Evolutionary conservation across 2,797 vertebrate species (phyloP).

Genomic region (Aldrovandia affinis): DNA sequence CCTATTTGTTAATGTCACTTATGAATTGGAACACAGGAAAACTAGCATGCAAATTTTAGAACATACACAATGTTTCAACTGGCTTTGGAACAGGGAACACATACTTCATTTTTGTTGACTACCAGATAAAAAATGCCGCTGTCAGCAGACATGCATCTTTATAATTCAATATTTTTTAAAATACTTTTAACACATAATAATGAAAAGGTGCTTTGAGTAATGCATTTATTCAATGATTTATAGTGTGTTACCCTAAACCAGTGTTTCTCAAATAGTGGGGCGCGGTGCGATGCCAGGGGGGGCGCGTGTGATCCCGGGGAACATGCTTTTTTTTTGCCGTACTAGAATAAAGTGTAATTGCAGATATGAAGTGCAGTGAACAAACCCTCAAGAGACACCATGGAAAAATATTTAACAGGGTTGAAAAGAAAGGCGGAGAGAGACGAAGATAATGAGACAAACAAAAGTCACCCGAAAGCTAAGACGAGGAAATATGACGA

Average conservation of each 20-base stretch:
- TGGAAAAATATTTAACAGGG: too few species aligned
- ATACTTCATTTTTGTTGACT: background rate
- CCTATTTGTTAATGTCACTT: background rate
- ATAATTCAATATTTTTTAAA: background rate
- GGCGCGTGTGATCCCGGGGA: too few species aligned
- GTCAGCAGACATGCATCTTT: background rate
- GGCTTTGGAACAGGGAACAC: background rate
- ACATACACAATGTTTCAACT: background rate
- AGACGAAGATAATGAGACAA: too few species aligned
- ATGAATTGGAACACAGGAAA: background rate
- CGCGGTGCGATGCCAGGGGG: too few species aligned
- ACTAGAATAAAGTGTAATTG: too few species aligned
- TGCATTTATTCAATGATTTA: background rate
- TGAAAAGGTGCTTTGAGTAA: background rate
- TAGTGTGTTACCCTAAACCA: conserved; percentile 1
- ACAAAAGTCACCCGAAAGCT: too few species aligned
- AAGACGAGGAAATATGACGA: too few species aligned
- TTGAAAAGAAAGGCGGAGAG: too few species aligned
- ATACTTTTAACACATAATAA: background rate
- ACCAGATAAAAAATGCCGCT: background rate
- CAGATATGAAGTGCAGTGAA: too few species aligned
- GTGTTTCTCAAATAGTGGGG: too few species aligned
- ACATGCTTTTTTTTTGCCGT: too few species aligned
- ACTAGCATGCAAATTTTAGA: background rate
- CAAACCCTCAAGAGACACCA: too few species aligned